Evolutionary conservation across 1,140 invertebrate genomes (phyloP), one percentile per base, ranked within the genome.

Genomic region (Formica selysi): DNA sequence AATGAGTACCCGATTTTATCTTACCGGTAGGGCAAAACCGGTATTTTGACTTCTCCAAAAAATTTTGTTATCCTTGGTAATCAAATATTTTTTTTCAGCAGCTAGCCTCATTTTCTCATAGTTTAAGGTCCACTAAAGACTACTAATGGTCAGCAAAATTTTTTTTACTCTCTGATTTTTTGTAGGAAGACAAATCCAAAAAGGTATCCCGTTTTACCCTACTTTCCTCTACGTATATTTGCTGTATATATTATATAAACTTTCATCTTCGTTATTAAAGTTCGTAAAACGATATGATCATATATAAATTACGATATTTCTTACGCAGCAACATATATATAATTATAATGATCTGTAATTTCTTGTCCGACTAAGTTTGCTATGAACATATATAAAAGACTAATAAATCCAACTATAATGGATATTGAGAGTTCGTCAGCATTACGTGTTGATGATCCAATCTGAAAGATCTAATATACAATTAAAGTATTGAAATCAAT

Each of bases 321-420:
- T 79, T 79, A 79, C 76, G 32, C 29, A 36, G 76, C 26, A 7
- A 13, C 0, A 68, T 3, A 79, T 48, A 79, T 3, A 7, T 38
- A 0, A 22, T 68, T 36, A 68, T 38, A 26, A 1, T 79, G 44
- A 79, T 79, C 41, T 13, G 36, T 68, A 79, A 79, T 38, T 54
- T 38, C 4, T 19, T 79, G 76, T 36, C 76, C 76, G 5, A 68
- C 1, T 19, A 51, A 19, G 36, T 68, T 79, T 2, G 62, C 19
- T 10, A 57, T 0, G 2, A 54, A 68, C 76, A 79, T 79, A 2
- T 79, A 79, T 8, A 54, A 0, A n/a, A 51, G 5, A 54, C 7
- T 10, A 5, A 2, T 0, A 11, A 0, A 0, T 38, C 1, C 7
- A 11, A 7, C 1, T 54, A 29, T 0, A 10, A 51, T 4, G 1